Percentiles rank a stretch among this genome's conserved stretches.
phyloP scores from a whole-genome alignment of 2,113 vertebrate species.

The Pogonocichla stellata region DNA sequence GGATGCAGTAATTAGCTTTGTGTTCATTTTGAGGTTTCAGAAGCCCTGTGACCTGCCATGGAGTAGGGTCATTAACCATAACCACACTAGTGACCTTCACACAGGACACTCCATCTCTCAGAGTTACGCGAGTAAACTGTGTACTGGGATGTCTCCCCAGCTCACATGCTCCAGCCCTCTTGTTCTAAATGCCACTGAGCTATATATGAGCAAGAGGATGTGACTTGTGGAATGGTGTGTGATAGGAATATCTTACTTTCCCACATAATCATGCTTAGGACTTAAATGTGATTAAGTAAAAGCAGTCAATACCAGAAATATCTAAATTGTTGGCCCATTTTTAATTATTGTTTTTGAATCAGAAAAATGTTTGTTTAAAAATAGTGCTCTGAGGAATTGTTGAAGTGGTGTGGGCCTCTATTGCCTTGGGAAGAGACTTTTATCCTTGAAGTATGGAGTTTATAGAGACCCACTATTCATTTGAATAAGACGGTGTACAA shows the following conservation, averaged over 20 bases:
- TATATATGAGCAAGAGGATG: neutral
- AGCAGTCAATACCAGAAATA: neutral
- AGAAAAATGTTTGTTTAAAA: neutral
- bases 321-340: neutral
- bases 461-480: neutral
- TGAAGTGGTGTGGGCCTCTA: neutral
- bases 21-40: conserved; percentile 80
- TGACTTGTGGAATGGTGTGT: neutral
- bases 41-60: conserved; percentile 79
- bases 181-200: neutral
- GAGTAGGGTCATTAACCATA: conserved; percentile 82
- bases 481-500: neutral
- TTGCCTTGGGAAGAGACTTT: neutral
- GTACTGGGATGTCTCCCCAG: neutral
- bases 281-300: neutral
- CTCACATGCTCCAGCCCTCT: neutral
- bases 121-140: conserved; percentile 49
- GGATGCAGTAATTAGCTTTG: conserved; percentile 88
- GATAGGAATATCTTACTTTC: neutral
- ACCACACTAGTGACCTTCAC: conserved; percentile 76
- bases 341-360: neutral
- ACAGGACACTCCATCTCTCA: conserved; percentile 47
- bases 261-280: neutral
- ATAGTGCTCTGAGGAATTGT: neutral
- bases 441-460: neutral